A percentile compares a stretch with the other conserved stretches of the same genome.
Conservation (phyloP, 2,113 vertebrate genomes). For the Varanus salvator region DNA sequence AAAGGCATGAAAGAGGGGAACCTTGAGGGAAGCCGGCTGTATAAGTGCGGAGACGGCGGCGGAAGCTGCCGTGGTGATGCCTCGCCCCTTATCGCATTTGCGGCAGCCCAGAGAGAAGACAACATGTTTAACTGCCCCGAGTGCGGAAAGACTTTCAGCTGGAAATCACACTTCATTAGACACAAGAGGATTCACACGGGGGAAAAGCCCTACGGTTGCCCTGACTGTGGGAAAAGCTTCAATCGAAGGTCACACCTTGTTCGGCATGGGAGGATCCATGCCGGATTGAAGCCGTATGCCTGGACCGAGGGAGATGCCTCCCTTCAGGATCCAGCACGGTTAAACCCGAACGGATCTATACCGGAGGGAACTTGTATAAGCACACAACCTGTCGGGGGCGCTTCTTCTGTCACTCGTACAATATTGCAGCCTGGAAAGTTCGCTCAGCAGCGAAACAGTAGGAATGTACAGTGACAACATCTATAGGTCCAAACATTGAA, state of each 20-base stretch:
- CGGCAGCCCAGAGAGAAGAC: neutral
- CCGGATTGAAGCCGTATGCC: neutral
- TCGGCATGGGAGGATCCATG: slow-evolving; percentile 7
- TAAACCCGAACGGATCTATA: neutral
- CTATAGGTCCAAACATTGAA: neutral
- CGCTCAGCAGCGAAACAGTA: neutral
- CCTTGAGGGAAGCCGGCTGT: too few species aligned
- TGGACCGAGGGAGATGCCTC: neutral
- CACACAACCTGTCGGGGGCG: neutral
- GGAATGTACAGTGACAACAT: neutral
- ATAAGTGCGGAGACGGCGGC: neutral
- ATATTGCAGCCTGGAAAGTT: neutral
- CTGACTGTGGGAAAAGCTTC: slow-evolving; percentile 26
- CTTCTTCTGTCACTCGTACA: neutral
- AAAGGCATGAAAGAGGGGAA: neutral
- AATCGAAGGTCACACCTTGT: slow-evolving; percentile 21
- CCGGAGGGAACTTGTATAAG: neutral
- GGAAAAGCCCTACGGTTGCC: slow-evolving; percentile 18
- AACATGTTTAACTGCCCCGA: slow-evolving; percentile 16
- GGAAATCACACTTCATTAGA: slow-evolving; percentile 11
- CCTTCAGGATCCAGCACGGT: neutral
- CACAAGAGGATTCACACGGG: slow-evolving; percentile 30
- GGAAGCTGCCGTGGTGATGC: neutral
- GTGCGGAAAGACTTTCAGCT: slow-evolving; percentile 20
- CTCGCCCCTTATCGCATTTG: neutral